Evolutionary conservation across 2,113 vertebrate genomes (phyloP).

Genomic region (Brienomyrus longianalis): DNA sequence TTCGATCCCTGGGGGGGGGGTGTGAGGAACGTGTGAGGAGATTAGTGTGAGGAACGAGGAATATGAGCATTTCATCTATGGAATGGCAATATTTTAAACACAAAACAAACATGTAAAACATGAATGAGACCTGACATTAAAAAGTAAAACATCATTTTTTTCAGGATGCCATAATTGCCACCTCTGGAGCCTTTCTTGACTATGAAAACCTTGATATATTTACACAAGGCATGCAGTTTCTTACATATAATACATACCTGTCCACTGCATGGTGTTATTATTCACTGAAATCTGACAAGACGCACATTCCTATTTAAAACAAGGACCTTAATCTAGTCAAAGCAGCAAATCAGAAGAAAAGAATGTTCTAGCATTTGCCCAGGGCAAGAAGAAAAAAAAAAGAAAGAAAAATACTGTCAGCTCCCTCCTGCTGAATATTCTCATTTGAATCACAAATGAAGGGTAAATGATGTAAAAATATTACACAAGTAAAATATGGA

Average conservation of each 20-base stretch:
- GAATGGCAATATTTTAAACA: neutral
- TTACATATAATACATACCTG: neutral
- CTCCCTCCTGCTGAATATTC: neutral
- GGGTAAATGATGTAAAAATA: neutral
- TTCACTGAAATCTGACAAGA: neutral
- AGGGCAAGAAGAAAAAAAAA: neutral
- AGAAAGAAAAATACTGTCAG: neutral
- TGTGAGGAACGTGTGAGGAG: neutral
- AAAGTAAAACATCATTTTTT: neutral
- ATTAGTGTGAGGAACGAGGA: neutral
- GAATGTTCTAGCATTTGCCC: neutral
- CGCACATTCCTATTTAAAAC: neutral
- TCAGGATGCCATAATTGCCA: neutral
- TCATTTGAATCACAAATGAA: neutral
- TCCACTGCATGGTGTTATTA: neutral
- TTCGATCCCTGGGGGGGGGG: slow-evolving; percentile 56
- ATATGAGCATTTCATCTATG: neutral
- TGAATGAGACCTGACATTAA: neutral
- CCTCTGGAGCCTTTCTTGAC: neutral
- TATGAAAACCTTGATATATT: neutral
- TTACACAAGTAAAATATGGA: neutral
- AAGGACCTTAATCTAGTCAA: neutral
- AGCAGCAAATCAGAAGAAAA: neutral
- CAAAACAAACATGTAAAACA: neutral
- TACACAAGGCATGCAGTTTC: neutral